Evolutionary conservation across 2,888 invertebrate genomes (phyloP).

Genomic region (Caenorhabditis macrosperma): DNA sequence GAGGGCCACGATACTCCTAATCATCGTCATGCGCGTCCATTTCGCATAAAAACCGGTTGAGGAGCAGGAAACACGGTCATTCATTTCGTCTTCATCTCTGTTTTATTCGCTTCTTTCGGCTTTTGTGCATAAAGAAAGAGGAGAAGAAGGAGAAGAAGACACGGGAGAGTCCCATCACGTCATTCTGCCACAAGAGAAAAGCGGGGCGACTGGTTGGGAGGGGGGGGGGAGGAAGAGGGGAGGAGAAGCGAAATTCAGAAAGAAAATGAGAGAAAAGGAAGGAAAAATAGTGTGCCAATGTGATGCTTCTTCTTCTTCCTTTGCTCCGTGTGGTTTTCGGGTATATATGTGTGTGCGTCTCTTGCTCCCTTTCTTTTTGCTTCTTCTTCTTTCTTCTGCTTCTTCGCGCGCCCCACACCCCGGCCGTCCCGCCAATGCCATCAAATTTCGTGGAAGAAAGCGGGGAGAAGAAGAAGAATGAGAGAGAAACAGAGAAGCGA

Average conservation of each 20-base stretch:
- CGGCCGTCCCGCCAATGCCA: constrained; percentile 21
- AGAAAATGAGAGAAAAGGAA: constrained; percentile 56
- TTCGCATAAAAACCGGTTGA: too few species aligned
- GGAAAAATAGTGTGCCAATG: constrained; percentile 55
- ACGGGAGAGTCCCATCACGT: constrained; percentile 38
- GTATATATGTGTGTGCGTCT: constrained; percentile 35
- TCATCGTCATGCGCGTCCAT: too few species aligned
- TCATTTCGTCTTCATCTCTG: background rate
- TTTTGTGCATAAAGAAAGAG: constrained; percentile 23
- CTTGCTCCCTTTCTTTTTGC: constrained; percentile 28
- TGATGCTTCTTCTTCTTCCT: constrained; percentile 36
- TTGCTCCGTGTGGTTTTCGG: constrained; percentile 49
- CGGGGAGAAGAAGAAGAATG: constrained; percentile 27
- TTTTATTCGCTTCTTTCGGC: constrained; percentile 32
- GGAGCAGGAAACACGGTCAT: background rate
- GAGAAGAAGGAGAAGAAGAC: too few species aligned
- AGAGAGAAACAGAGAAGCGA: constrained; percentile 26
- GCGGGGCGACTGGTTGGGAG: background rate
- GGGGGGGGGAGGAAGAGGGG: constrained; percentile 16
- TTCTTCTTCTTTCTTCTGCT: constrained; percentile 14
- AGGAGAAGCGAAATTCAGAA: constrained; percentile 45
- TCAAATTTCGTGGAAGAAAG: constrained; percentile 53
- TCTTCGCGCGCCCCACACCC: constrained; percentile 1
- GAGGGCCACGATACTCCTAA: too few species aligned
- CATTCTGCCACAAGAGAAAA: constrained; percentile 42